phyloP scores from a whole-genome alignment of 2,113 vertebrate species.

The Alethe castanea region DNA sequence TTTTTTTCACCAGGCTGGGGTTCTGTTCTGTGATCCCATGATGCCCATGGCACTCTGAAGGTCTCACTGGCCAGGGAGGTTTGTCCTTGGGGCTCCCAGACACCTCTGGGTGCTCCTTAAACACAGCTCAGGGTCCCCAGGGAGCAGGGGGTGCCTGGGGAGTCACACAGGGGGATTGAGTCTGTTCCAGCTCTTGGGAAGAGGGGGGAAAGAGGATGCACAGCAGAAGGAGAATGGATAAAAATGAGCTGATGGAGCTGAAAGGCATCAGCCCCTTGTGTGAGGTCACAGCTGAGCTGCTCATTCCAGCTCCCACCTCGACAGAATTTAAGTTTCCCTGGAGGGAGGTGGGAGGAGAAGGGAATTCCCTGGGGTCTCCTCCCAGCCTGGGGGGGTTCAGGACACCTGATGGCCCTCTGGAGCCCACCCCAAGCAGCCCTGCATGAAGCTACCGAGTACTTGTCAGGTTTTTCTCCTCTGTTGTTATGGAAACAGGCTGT shows the following conservation, averaged over 20 bases:
- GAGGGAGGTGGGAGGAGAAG: background rate
- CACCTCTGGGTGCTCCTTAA: background rate
- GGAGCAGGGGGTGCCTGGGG: background rate
- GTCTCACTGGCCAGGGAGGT: accelerated
- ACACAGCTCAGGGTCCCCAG: background rate
- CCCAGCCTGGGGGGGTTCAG: background rate
- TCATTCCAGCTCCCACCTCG: background rate
- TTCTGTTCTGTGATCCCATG: background rate
- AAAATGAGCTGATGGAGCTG: background rate
- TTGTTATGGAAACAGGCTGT: conserved; percentile 52
- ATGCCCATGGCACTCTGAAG: background rate
- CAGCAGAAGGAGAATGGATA: background rate
- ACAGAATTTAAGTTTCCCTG: background rate
- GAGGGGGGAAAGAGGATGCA: background rate
- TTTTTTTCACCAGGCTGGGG: background rate
- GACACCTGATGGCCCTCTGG: background rate
- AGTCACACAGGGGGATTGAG: background rate
- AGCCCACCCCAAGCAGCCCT: background rate
- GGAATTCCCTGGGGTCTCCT: background rate
- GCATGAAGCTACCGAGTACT: background rate
- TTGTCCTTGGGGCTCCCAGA: background rate
- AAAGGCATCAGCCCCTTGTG: background rate
- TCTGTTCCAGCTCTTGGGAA: accelerated
- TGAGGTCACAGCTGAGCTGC: background rate
- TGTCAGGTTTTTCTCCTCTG: background rate